Percentiles rank a stretch among this genome's conserved stretches.
These are phyloP conservation scores for Drosophila triauraria DNA, from an alignment of 1,140 invertebrate species.

Conservation along the genomic window DNA sequence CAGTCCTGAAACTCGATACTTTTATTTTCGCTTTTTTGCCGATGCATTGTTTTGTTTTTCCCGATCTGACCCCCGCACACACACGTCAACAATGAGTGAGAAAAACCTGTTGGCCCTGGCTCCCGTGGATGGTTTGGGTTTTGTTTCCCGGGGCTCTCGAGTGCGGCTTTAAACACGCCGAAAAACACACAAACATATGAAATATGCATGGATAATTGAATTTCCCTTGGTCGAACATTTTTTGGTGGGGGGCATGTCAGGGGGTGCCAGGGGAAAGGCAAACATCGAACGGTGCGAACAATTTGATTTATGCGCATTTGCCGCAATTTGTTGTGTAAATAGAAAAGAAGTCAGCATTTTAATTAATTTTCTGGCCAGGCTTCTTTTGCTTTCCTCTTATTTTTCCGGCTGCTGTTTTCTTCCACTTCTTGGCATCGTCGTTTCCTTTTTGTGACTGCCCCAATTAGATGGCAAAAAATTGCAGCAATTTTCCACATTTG, in stretches of 20 bases:
- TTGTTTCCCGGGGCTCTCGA: constrained; percentile 41
- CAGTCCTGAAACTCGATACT: neutral
- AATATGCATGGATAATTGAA: constrained; percentile 77
- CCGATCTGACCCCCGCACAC: constrained; percentile 27
- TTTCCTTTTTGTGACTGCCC: constrained; percentile 45
- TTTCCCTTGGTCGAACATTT: constrained; percentile 41
- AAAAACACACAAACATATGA: constrained; percentile 65
- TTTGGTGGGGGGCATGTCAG: neutral
- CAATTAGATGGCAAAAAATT: constrained; percentile 74
- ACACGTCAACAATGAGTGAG: constrained; percentile 39
- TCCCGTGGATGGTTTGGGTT: constrained; percentile 4
- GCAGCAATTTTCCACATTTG: constrained; percentile 66
- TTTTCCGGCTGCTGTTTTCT: constrained; percentile 26
- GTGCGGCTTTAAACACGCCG: constrained; percentile 64
- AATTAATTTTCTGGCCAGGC: constrained; percentile 68
- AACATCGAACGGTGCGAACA: constrained; percentile 71
- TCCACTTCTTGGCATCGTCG: constrained; percentile 14
- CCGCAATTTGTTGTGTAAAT: constrained; percentile 80
- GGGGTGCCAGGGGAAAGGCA: constrained; percentile 16
- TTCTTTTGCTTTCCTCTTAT: neutral
- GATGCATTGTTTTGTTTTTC: constrained; percentile 37
- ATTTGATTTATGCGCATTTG: constrained; percentile 83
- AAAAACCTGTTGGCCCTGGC: constrained; percentile 53
- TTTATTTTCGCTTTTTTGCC: constrained; percentile 16
- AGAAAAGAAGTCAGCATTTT: constrained; percentile 73